phyloP scores from a whole-genome alignment of 1,140 invertebrate species.

The Ips typographus region DNA sequence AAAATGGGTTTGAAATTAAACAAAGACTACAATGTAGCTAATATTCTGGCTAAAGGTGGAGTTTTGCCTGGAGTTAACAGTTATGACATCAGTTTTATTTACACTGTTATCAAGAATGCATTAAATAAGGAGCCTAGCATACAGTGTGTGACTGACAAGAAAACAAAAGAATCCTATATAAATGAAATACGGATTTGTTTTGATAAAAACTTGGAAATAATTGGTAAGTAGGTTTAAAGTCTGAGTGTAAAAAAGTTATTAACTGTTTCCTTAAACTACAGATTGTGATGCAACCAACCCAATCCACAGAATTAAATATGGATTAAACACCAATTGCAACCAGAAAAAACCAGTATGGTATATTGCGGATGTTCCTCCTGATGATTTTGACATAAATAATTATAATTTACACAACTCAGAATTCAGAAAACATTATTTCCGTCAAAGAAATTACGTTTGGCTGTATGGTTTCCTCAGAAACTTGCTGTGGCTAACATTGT shows the following conservation, averaged over 20 bases:
- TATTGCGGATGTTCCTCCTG: constrained; percentile 45
- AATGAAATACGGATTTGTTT: constrained; percentile 70
- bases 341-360: constrained; percentile 58
- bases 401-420: constrained; percentile 1
- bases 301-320: constrained; percentile 28
- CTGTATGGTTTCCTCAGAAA: constrained; percentile 40
- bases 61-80: constrained; percentile 62
- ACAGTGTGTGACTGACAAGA: constrained; percentile 58
- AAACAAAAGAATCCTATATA: constrained; percentile 59
- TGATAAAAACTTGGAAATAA: constrained; percentile 58
- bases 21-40: constrained; percentile 59
- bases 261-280: background rate
- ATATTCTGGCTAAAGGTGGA: constrained; percentile 46
- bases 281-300: constrained; percentile 34
- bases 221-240: constrained; percentile 12
- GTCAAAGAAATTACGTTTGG: constrained; percentile 28
- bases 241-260: background rate
- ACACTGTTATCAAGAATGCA: constrained; percentile 58
- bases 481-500: constrained; percentile 41
- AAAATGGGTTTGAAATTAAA: constrained; percentile 64
- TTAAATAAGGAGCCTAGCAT: constrained; percentile 64
- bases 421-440: constrained; percentile 6
- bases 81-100: constrained; percentile 60
- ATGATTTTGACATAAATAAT: background rate
- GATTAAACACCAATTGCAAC: constrained; percentile 61